These are phyloP conservation scores for Triplophysa yarkandensis DNA, from an alignment of 2,797 vertebrate genomes.

Conservation along the genomic window DNA sequence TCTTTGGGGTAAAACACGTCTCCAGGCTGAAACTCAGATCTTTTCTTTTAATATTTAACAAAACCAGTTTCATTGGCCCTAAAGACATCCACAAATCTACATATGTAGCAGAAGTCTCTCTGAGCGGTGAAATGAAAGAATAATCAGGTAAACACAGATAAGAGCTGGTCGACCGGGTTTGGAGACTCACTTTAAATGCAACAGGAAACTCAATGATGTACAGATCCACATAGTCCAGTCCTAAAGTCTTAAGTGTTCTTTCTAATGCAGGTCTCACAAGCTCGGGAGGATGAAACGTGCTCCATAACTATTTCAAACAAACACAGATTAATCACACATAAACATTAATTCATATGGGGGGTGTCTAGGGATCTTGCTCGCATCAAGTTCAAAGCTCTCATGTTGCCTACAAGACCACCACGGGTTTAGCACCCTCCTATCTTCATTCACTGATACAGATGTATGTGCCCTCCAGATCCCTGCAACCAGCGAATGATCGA, in stretches of 20 bases:
- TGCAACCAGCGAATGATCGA: too few relatives aligned
- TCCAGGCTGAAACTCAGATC: conserved; percentile 80
- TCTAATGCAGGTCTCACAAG: conserved; percentile 84
- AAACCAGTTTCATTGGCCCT: not conserved
- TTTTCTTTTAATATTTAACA: not conserved
- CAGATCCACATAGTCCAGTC: conserved; percentile 89
- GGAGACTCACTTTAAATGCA: conserved; percentile 83
- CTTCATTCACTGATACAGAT: too few relatives aligned
- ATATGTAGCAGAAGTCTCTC: not conserved
- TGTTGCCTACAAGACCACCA: too few relatives aligned
- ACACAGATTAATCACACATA: too few relatives aligned
- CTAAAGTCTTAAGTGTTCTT: conserved; percentile 78
- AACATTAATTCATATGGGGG: too few relatives aligned
- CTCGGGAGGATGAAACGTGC: conserved; percentile 81
- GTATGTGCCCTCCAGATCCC: too few relatives aligned
- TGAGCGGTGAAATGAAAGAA: not conserved
- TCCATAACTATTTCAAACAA: conserved; percentile 80
- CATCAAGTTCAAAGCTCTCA: too few relatives aligned
- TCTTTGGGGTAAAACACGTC: conserved; percentile 81
- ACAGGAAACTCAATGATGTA: conserved; percentile 90
- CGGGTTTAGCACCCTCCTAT: too few relatives aligned
- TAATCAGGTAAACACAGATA: too few relatives aligned
- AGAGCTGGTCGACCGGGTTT: not conserved
- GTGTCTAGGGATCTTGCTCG: too few relatives aligned
- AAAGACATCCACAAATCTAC: too few relatives aligned